Evolutionary conservation across 2,113 vertebrate species (phyloP).

Genomic region (Lamprotornis superbus): DNA sequence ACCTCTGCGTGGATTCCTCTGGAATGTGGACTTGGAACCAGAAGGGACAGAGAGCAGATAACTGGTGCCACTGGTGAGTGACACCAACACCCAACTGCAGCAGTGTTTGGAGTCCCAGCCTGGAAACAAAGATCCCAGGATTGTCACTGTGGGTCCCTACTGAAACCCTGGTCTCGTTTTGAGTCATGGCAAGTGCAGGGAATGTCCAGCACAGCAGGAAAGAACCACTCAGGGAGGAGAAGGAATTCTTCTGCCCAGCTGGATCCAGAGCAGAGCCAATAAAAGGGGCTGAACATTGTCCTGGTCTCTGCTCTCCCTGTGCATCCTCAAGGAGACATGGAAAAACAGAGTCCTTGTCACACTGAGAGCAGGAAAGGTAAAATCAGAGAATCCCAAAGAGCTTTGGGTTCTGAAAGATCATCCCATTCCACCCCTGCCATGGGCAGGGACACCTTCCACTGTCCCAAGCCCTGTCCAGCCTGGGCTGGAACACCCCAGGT

Average conservation of each 20-base stretch:
- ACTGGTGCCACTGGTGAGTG: too few species aligned
- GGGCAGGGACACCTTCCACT: background rate
- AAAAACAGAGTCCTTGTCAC: background rate
- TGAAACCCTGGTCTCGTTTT: background rate
- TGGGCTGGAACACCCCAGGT: background rate
- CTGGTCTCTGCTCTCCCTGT: background rate
- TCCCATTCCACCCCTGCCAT: too few species aligned
- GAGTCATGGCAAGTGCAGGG: background rate
- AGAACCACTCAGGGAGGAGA: background rate
- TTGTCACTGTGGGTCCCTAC: rapidly evolving
- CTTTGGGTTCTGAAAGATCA: background rate
- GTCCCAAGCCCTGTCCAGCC: rapidly evolving
- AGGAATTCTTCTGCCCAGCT: background rate
- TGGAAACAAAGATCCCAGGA: background rate
- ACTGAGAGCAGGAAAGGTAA: background rate
- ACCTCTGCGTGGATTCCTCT: rapidly evolving
- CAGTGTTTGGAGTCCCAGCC: background rate
- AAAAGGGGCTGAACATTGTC: background rate
- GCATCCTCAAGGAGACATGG: rapidly evolving
- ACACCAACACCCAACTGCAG: background rate
- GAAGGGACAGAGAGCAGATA: background rate
- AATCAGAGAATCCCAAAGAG: background rate
- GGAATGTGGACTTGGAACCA: background rate
- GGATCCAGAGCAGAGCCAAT: background rate
- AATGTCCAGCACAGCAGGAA: background rate